Percentiles rank a stretch among this genome's conserved stretches.
These are phyloP conservation scores for Uloborus diversus DNA, from an alignment of 1,140 invertebrate genomes.

Conservation along the genomic window DNA sequence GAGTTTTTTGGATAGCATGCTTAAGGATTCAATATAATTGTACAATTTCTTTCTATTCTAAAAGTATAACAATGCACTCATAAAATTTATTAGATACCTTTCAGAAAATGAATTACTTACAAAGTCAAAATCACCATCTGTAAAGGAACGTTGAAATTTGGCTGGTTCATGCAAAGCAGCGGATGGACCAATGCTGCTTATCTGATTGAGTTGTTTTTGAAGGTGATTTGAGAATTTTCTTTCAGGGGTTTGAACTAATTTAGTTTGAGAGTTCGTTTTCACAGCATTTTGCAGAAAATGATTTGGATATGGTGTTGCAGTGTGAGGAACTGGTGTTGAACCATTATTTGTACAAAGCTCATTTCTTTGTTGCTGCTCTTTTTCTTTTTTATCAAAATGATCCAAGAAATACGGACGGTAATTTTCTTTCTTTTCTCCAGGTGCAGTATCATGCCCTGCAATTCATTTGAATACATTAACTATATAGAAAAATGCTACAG, in stretches of 20 bases:
- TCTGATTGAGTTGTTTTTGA: conserved; percentile 53
- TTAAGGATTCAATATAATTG: no score
- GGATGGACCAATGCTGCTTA: conserved; percentile 48
- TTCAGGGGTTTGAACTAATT: conserved; percentile 19
- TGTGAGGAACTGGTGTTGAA: conserved; percentile 4
- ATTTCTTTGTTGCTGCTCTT: conserved; percentile 50
- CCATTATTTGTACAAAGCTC: conserved; percentile 38
- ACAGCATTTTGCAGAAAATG: conserved; percentile 40
- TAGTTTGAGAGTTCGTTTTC: conserved; percentile 1
- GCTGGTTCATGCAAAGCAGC: conserved; percentile 43
- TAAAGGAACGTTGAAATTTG: conserved; percentile 56
- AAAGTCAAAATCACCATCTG: conserved; percentile 56
- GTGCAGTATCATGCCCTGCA: conserved; percentile 54
- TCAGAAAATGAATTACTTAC: no score
- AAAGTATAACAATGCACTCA: no score
- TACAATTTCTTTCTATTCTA: no score
- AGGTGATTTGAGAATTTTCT: conserved; percentile 49
- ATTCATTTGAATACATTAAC: neutral
- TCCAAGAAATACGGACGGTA: conserved; percentile 59
- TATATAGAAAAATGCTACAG: neutral
- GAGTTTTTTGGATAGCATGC: no score
- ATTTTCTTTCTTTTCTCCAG: conserved; percentile 57
- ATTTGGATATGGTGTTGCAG: conserved; percentile 52
- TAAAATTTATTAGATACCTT: no score
- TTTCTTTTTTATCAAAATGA: conserved; percentile 59